These are phyloP conservation scores for Ormyrus pomaceus DNA, from an alignment of 2,888 invertebrate species.

Conservation along the genomic window DNA sequence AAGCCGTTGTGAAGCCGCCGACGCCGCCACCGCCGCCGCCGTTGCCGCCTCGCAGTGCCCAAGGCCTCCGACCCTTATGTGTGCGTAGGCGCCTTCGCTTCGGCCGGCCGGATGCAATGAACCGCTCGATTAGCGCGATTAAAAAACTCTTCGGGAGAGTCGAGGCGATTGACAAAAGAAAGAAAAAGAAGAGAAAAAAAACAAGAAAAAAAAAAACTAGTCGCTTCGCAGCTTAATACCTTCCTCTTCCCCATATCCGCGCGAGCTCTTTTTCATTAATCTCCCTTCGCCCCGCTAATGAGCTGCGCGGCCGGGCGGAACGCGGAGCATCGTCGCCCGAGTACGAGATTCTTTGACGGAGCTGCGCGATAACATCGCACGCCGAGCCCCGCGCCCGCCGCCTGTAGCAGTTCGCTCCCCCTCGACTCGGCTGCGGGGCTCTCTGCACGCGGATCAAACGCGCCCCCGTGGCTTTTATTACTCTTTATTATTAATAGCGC, in stretches of 20 bases:
- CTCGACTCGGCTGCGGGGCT: not conserved
- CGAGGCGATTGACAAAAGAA: no score
- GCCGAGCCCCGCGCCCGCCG: not conserved
- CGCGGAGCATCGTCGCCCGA: not conserved
- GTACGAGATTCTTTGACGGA: slow-evolving; percentile 30
- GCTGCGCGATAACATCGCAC: slow-evolving; percentile 32
- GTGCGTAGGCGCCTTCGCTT: slow-evolving; percentile 9
- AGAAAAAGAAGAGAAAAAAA: no score
- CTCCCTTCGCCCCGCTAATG: slow-evolving; percentile 67
- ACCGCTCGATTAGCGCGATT: slow-evolving; percentile 50
- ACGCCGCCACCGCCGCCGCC: slow-evolving; percentile 15
- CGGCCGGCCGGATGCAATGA: slow-evolving; percentile 37
- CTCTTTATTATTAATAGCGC: slow-evolving; percentile 39
- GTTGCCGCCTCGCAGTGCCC: not conserved
- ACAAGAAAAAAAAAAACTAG: no score
- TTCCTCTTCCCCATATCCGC: not conserved
- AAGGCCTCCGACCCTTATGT: slow-evolving; percentile 16
- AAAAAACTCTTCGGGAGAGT: slow-evolving; percentile 1
- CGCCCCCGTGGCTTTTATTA: slow-evolving; percentile 23
- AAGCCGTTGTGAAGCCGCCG: slow-evolving; percentile 55
- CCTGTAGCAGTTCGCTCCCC: no score
- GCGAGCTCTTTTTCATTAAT: slow-evolving; percentile 70
- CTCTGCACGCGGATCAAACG: slow-evolving; percentile 15
- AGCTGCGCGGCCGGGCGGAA: slow-evolving; percentile 58
- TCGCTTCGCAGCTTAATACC: slow-evolving; percentile 43